Percentiles rank a stretch among this genome's conserved stretches.
Conservation (phyloP, 1,140 invertebrate species). For the Euwallacea similis region DNA sequence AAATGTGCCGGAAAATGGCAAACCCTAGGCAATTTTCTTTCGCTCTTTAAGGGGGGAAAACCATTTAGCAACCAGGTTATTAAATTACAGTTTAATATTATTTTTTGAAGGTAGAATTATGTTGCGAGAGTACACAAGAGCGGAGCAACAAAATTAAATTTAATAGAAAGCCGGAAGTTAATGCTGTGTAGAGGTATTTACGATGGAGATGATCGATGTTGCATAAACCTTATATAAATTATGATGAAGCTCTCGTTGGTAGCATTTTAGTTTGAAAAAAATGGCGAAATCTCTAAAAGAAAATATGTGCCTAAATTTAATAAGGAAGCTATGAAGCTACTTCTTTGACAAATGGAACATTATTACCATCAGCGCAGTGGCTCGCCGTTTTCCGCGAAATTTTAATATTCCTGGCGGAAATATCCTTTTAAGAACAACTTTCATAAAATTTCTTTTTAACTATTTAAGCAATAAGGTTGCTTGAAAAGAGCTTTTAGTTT, state of each 20-base stretch:
- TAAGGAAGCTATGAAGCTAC: too few species aligned
- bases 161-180: conserved; percentile 8
- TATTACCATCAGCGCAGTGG: too few species aligned
- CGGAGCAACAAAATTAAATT: neutral
- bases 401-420: conserved; percentile 15
- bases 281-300: too few species aligned
- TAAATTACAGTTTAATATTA: conserved; percentile 12
- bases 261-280: too few species aligned
- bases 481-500: conserved; percentile 22
- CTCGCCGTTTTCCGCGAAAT: conserved; percentile 4
- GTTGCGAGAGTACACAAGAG: conserved; percentile 5
- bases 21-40: conserved; percentile 9
- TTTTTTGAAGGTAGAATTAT: neutral
- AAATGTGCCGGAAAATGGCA: conserved; percentile 12
- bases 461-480: conserved; percentile 28
- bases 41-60: neutral
- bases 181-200: neutral
- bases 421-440: conserved; percentile 18
- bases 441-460: conserved; percentile 25
- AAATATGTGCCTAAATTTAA: too few species aligned
- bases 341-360: too few species aligned
- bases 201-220: neutral
- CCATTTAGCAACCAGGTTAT: conserved; percentile 10
- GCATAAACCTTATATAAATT: too few species aligned
- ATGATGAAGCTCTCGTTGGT: too few species aligned